Base-by-base conservation (phyloP, 2,888 invertebrate species). In the Caenorhabditis sp. region DNA sequence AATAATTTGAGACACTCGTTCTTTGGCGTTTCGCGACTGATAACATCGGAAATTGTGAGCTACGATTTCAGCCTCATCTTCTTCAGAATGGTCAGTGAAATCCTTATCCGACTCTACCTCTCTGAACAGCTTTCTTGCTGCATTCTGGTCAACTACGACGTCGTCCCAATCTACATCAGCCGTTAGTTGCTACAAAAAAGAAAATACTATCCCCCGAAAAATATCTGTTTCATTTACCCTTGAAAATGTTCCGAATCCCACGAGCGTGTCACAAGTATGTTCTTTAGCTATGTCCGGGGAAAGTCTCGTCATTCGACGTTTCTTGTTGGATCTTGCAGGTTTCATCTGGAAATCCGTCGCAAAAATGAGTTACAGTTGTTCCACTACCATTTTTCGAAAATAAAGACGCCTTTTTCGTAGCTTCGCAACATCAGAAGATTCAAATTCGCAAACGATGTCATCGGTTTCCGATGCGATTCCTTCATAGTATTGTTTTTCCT, bases 331-430 rank as follows among this genome's bases (percentile, higher is more conserved):
- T n/a, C 31, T 51, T n/a, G 59, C 26, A 12, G 19, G 1, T 77
- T 28, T 68, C 26, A 66, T n/a, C 76, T 76, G 47, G 1, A 64
- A 56, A 24, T 24, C 44, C 31, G 12, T 26, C 6, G 14, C 12
- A 6, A 26, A 26, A 47, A 14, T 7, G 7, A 49, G 1, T 12
- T 38, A 49, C 28, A 19, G 7, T 7, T 8, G 26, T 16, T 24
- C n/a, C 16, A 19, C 54, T 5, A 70, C 77, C 69, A 64, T 70
- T 64, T n/a, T 70, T 41, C 79, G 22, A 14, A 70, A 44, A n/a
- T 70, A 79, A 22, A 79, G 51, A 35, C 79, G 54, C n/a, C 70
- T 79, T 38, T 35, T 79, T 12, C 79, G 28, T 6, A 56, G 31
- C 35, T 72, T 70, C 5, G 47, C 22, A 16, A 69, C n/a, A 22